phyloP scores from a whole-genome alignment of 2,888 invertebrate species.

The Venustoraphidia nigricollis region DNA sequence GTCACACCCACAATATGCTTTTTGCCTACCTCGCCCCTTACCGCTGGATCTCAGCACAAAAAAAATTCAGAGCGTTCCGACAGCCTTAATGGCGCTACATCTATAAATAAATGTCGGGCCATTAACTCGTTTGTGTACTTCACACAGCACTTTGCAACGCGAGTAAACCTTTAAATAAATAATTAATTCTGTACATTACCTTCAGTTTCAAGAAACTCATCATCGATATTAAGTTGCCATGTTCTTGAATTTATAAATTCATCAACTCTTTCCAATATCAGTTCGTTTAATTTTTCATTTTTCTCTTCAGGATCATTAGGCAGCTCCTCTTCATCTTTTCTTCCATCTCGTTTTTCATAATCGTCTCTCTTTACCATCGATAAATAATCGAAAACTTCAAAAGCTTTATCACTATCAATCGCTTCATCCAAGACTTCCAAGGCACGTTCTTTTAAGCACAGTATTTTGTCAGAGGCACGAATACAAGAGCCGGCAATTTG shows the following conservation, averaged over 20 bases:
- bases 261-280: slow-evolving; percentile 25
- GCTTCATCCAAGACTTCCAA: slow-evolving; percentile 27
- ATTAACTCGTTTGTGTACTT: too few species aligned
- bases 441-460: slow-evolving; percentile 29
- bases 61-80: too few species aligned
- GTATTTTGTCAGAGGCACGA: slow-evolving; percentile 18
- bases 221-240: slow-evolving; percentile 25
- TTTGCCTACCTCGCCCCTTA: too few species aligned
- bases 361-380: slow-evolving; percentile 24
- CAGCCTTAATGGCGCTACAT: too few species aligned
- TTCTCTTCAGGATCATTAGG: slow-evolving; percentile 36
- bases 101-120: too few species aligned
- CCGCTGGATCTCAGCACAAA: too few species aligned
- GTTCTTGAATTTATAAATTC: slow-evolving; percentile 28
- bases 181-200: too few species aligned
- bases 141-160: too few species aligned
- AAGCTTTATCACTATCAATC: slow-evolving; percentile 22
- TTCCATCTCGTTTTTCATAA: slow-evolving; percentile 13
- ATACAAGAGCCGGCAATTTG: slow-evolving; percentile 21
- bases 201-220: slow-evolving; percentile 15
- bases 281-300: slow-evolving; percentile 29
- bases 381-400: slow-evolving; percentile 20
- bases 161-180: too few species aligned
- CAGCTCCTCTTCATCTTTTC: slow-evolving; percentile 25
- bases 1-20: too few species aligned